Conservation (phyloP, 2,113 vertebrate genomes). For the Elgaria multicarinata region DNA sequence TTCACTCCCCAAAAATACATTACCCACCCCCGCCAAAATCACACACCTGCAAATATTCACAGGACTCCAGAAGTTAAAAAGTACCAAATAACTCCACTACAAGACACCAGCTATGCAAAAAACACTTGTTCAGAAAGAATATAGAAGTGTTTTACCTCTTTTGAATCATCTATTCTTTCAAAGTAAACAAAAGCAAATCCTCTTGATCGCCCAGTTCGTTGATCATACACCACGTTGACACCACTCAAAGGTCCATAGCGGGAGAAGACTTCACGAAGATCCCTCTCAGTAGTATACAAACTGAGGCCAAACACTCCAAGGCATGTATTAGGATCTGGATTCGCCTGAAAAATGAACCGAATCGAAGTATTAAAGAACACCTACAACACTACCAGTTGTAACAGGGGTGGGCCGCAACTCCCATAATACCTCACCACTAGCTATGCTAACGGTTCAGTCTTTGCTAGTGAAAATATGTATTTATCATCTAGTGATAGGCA, state of each 20-base stretch:
- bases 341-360: constrained; percentile 80
- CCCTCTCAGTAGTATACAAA: constrained; percentile 93
- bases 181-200: constrained; percentile 96
- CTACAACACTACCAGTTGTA: neutral
- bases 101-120: neutral
- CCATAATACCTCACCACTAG: too few relatives aligned
- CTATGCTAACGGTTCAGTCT: neutral
- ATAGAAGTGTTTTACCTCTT: constrained; percentile 83
- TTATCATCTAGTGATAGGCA: neutral
- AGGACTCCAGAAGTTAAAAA: neutral
- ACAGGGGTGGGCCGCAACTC: too few relatives aligned
- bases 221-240: constrained; percentile 95
- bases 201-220: constrained; percentile 90
- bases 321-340: constrained; percentile 93
- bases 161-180: constrained; percentile 92
- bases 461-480: neutral
- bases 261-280: constrained; percentile 94
- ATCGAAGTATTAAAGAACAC: neutral
- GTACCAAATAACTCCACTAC: neutral
- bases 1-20: neutral
- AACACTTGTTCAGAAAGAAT: neutral
- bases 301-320: constrained; percentile 95
- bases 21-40: too few relatives aligned
- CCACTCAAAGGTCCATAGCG: constrained; percentile 90
- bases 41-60: neutral